phyloP scores from a whole-genome alignment of 2,113 vertebrate species.

The Corvus cornix region DNA sequence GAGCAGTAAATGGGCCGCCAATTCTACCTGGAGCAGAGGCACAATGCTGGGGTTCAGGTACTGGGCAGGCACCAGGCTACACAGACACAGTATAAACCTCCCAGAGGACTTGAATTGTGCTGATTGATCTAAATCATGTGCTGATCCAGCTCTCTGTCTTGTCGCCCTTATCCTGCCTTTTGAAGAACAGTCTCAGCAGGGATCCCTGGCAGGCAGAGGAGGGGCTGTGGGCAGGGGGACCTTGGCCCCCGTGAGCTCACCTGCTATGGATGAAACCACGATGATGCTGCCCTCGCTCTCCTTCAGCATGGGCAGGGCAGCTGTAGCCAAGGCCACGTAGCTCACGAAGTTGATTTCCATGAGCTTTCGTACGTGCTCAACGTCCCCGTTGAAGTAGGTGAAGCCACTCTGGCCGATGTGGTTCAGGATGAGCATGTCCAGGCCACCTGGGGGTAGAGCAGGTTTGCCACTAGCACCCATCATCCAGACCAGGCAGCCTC shows the following conservation, averaged over 20 bases:
- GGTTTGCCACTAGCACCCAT: accelerated
- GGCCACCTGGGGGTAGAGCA: conserved; percentile 63
- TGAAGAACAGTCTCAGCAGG: background rate
- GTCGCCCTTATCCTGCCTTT: background rate
- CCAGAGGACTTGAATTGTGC: background rate
- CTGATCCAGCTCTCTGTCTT: background rate
- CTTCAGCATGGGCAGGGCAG: conserved; percentile 75
- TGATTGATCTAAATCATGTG: background rate
- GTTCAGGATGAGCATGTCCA: conserved; percentile 81
- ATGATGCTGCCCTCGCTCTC: conserved; percentile 71
- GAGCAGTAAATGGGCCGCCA: background rate
- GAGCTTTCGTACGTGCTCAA: background rate
- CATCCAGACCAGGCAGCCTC: background rate
- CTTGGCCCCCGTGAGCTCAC: conserved; percentile 31
- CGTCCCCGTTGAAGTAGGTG: conserved; percentile 16
- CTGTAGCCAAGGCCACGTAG: conserved; percentile 62
- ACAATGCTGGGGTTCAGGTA: accelerated
- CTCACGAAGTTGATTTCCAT: conserved; percentile 77
- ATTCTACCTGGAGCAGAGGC: conserved; percentile 63
- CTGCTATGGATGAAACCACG: conserved; percentile 70
- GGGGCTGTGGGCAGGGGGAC: background rate
- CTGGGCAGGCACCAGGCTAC: background rate
- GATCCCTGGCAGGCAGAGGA: background rate
- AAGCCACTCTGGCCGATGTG: conserved; percentile 35
- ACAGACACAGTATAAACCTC: background rate